These are phyloP conservation scores for Centropus unirufus DNA, from an alignment of 2,113 vertebrate genomes.

Conservation along the genomic window DNA sequence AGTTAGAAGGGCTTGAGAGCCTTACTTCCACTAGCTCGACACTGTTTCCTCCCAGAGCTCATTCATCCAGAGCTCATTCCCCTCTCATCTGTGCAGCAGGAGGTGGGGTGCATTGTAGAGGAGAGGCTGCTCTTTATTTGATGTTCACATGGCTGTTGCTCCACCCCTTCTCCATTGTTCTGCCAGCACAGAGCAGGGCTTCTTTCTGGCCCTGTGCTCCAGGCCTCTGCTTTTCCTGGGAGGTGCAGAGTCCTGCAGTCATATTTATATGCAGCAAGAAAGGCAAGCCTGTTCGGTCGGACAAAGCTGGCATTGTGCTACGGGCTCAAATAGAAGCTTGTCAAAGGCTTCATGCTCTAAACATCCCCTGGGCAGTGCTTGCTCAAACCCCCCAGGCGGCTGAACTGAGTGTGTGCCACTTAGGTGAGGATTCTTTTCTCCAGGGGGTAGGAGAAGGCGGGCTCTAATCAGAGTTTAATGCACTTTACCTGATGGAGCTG, in stretches of 20 bases:
- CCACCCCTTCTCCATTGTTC: background rate
- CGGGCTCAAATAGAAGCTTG: background rate
- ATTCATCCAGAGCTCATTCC: rapidly evolving
- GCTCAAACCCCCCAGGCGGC: background rate
- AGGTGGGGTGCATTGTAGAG: background rate
- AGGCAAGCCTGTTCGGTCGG: background rate
- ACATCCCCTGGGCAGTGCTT: background rate
- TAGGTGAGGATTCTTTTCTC: background rate
- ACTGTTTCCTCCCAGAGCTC: background rate
- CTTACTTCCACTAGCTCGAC: background rate
- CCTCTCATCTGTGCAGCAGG: background rate
- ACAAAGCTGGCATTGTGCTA: constrained; percentile 3
- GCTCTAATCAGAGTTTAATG: background rate
- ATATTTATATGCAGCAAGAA: background rate
- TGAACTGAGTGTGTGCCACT: background rate
- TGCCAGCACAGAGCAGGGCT: background rate
- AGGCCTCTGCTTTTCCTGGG: background rate
- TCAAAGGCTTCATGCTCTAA: background rate
- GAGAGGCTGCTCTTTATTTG: background rate
- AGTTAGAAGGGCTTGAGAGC: background rate
- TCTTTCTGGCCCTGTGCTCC: background rate
- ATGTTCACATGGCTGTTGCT: background rate
- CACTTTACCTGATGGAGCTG: background rate
- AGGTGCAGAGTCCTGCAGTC: background rate
- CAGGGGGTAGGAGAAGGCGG: background rate